Percentiles rank a stretch among this genome's conserved stretches.
These are phyloP conservation scores for Centroberyx gerrardi DNA, from an alignment of 2,797 vertebrate genomes.

Conservation along the genomic window DNA sequence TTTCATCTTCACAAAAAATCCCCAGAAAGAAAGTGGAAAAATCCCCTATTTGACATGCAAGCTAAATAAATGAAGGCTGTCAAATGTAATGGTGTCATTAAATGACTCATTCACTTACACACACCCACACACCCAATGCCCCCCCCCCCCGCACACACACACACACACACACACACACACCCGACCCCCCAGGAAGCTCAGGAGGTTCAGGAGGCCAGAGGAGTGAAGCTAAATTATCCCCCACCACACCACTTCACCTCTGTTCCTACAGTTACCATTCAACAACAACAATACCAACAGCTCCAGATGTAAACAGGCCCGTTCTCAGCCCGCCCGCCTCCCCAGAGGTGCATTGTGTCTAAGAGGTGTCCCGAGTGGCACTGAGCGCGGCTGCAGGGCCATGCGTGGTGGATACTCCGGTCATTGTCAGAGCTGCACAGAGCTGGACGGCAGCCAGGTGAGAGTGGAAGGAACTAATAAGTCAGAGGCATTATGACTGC, in stretches of 20 bases:
- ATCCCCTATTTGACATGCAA: constrained; percentile 58
- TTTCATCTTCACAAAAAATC: constrained; percentile 62
- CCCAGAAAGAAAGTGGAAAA: constrained; percentile 54
- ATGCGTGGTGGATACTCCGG: constrained; percentile 55
- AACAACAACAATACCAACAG: constrained; percentile 62
- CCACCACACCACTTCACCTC: constrained; percentile 28
- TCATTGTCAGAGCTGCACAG: constrained; percentile 67
- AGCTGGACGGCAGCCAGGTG: constrained; percentile 68
- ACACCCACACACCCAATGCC: constrained; percentile 5
- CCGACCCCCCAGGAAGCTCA: constrained; percentile 55
- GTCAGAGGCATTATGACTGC: constrained; percentile 68
- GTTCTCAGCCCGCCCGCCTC: constrained; percentile 49
- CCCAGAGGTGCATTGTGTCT: constrained; percentile 69
- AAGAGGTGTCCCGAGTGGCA: constrained; percentile 50
- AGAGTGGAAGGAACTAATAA: constrained; percentile 83
- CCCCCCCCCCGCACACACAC: constrained; percentile 9
- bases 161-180: constrained; percentile 31
- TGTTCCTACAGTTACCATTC: constrained; percentile 43
- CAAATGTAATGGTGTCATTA: constrained; percentile 3
- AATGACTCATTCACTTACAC: constrained; percentile 48
- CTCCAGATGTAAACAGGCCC: constrained; percentile 55
- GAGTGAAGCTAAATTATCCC: constrained; percentile 54
- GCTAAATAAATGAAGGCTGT: constrained; percentile 33
- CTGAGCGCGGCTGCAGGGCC: constrained; percentile 15
- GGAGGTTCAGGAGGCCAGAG: constrained; percentile 55